Conservation (phyloP, 2,797 vertebrate species). For the Simalia tracyae region DNA sequence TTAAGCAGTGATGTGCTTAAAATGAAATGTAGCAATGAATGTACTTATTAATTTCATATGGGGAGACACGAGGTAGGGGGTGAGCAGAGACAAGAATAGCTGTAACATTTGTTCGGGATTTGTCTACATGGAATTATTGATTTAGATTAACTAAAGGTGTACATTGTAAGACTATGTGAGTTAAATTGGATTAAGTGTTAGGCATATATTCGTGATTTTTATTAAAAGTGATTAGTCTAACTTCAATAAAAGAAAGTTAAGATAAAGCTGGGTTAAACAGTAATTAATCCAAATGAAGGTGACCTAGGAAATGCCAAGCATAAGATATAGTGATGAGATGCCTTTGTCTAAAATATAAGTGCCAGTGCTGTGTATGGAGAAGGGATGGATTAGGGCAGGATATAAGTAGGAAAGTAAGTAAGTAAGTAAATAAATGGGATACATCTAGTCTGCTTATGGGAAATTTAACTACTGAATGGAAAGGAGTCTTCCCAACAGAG, state of each 20-base stretch:
- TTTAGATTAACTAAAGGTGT: slow-evolving; percentile 27
- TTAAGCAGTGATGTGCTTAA: not conserved
- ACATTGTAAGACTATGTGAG: slow-evolving; percentile 1
- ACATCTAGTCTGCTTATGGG: fast-evolving
- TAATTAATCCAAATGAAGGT: slow-evolving; percentile 28
- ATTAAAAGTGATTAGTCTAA: slow-evolving; percentile 34
- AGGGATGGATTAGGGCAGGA: not conserved
- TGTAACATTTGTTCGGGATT: slow-evolving; percentile 19
- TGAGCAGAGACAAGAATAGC: not conserved
- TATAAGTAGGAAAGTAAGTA: not conserved
- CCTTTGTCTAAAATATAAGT: slow-evolving; percentile 3
- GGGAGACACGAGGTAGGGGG: not conserved
- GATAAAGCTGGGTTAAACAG: slow-evolving; percentile 17
- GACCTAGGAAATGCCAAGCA: not conserved
- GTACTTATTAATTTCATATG: not conserved
- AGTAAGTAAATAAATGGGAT: not conserved
- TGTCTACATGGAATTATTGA: slow-evolving; percentile 29
- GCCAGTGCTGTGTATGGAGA: not conserved
- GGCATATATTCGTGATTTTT: slow-evolving; percentile 20
- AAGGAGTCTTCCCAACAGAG: not conserved
- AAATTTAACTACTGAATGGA: not conserved
- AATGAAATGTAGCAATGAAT: not conserved
- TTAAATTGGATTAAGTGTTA: slow-evolving; percentile 27
- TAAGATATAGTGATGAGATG: not conserved
- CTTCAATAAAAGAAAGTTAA: slow-evolving; percentile 29